Evolutionary conservation across 1,140 invertebrate genomes (phyloP).

Genomic region (Ladona fulva): DNA sequence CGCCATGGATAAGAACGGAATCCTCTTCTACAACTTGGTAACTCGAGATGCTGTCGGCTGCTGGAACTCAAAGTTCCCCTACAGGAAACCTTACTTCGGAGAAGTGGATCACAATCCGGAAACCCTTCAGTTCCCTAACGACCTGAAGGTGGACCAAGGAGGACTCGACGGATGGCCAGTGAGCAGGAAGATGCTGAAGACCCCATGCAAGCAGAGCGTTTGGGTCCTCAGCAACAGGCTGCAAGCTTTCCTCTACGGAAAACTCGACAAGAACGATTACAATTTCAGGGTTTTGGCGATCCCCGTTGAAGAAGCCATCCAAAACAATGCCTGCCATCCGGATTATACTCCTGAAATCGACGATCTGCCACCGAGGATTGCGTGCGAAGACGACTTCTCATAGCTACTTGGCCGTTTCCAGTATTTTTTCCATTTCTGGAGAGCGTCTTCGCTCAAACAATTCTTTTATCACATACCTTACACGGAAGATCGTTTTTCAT

Average conservation of each 20-base stretch:
- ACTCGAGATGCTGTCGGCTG: constrained; percentile 62
- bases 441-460: too few relatives aligned
- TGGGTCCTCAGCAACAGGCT: constrained; percentile 67
- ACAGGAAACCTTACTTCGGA: constrained; percentile 39
- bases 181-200: not conserved
- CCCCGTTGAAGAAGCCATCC: constrained; percentile 47
- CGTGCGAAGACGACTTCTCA: not conserved
- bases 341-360: not conserved
- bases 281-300: constrained; percentile 64
- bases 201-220: constrained; percentile 44
- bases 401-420: too few relatives aligned
- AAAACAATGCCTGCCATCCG: constrained; percentile 60
- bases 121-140: constrained; percentile 65
- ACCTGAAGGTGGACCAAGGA: constrained; percentile 62
- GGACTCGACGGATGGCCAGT: not conserved
- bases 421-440: too few relatives aligned
- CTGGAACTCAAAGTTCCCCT: constrained; percentile 65
- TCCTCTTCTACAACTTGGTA: constrained; percentile 71
- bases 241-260: constrained; percentile 60
- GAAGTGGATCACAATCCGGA: constrained; percentile 47
- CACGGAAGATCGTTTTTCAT: not conserved
- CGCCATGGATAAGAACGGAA: constrained; percentile 55
- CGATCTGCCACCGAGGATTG: not conserved
- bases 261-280: constrained; percentile 50
- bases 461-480: too few relatives aligned